A percentile compares a stretch with the other conserved stretches of the same genome.
phyloP scores from a whole-genome alignment of 2,113 vertebrate species.

The Rhinoderma darwinii region DNA sequence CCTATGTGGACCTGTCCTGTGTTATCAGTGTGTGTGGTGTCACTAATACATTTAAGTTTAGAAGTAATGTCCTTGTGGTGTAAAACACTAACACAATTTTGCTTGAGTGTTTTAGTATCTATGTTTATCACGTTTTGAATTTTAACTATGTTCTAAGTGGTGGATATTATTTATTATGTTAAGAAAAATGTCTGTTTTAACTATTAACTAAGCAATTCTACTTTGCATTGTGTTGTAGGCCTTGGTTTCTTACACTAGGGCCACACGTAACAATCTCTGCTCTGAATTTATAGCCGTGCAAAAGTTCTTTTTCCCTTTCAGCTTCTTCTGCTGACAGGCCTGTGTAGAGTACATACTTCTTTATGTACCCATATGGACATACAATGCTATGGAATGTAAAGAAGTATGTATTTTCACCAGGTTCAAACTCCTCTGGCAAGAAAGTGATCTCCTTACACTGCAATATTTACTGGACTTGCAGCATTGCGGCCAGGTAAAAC shows the following conservation, averaged over 20 bases:
- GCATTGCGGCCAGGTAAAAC: neutral
- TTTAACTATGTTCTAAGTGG: neutral
- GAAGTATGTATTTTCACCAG: slow-evolving; percentile 99
- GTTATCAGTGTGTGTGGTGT: neutral
- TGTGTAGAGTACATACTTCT: slow-evolving; percentile 99
- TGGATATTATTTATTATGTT: neutral
- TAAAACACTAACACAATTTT: neutral
- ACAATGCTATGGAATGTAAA: slow-evolving; percentile 99
- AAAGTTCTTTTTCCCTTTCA: slow-evolving; percentile 61
- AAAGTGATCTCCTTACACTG: slow-evolving; percentile 62
- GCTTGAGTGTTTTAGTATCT: neutral
- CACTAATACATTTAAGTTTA: slow-evolving; percentile 1
- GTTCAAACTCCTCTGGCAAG: slow-evolving; percentile 71
- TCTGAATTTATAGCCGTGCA: slow-evolving; percentile 44
- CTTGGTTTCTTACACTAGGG: neutral
- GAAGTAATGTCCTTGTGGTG: neutral
- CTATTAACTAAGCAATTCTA: neutral
- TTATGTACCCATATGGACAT: slow-evolving; percentile 99
- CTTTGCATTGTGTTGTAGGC: slow-evolving; percentile 3
- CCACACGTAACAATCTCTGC: slow-evolving; percentile 56
- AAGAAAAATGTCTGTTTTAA: neutral
- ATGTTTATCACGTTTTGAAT: neutral
- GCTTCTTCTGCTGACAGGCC: slow-evolving; percentile 72
- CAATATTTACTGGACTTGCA: neutral
- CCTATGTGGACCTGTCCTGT: slow-evolving; percentile 29